These are phyloP conservation scores for Pocillopora meandrina DNA, from an alignment of 92 coral and sea anemone genomes.

Conservation along the genomic window DNA sequence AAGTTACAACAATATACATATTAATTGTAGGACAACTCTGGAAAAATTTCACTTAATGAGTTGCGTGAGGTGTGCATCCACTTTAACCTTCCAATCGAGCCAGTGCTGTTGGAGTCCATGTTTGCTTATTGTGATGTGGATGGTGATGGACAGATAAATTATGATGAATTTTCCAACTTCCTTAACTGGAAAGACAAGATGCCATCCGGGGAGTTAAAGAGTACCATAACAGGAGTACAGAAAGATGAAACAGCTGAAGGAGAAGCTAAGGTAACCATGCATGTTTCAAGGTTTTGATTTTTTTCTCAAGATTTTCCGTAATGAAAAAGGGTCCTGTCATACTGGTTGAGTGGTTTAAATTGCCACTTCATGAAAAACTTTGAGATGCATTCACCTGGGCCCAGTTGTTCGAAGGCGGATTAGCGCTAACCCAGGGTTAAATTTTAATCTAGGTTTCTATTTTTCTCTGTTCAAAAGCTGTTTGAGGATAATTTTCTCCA, in stretches of 20 bases:
- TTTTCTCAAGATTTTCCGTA: too few species aligned
- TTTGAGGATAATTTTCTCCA: too few species aligned
- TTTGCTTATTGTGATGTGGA: constrained; percentile 92
- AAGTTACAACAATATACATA: neutral
- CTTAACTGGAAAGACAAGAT: constrained; percentile 93
- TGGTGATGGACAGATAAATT: constrained; percentile 85
- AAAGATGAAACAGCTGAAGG: constrained; percentile 19
- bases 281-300: too few species aligned
- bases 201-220: constrained; percentile 49
- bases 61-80: constrained; percentile 82
- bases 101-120: constrained; percentile 75
- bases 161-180: constrained; percentile 92
- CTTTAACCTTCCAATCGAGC: constrained; percentile 90
- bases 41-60: constrained; percentile 84
- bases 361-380: too few species aligned
- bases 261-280: constrained; percentile 37
- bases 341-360: too few species aligned
- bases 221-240: neutral
- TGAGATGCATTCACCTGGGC: too few species aligned
- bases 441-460: too few species aligned
- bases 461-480: too few species aligned
- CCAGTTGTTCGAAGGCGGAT: too few species aligned
- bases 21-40: constrained; percentile 81
- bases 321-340: too few species aligned
- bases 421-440: too few species aligned